Evolutionary conservation across 37 sponge, comb jelly and placozoan species (phyloP).

Genomic region (Axinella damicornis): DNA sequence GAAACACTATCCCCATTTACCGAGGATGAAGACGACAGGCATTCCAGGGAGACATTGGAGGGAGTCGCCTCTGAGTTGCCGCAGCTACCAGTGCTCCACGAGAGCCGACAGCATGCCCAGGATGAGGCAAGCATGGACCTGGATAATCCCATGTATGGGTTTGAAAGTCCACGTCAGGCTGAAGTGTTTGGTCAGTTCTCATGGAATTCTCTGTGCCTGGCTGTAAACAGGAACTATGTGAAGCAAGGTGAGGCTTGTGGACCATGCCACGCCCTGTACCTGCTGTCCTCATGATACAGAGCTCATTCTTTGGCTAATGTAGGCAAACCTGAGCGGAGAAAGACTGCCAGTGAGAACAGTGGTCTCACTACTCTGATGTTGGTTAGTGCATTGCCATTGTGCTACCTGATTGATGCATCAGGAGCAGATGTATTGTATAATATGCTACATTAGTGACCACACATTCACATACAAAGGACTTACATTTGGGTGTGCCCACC

Average conservation of each 20-base stretch:
- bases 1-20: no score
- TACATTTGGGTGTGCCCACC: no score
- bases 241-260: background rate
- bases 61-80: background rate
- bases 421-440: no score
- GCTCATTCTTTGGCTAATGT: background rate
- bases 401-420: no score
- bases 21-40: no score
- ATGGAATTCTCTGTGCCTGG: constrained; percentile 64
- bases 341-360: background rate
- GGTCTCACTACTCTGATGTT: background rate
- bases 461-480: no score
- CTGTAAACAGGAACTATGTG: constrained; percentile 15
- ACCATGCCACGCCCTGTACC: no score
- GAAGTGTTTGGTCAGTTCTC: constrained; percentile 46
- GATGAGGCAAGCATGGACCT: background rate
- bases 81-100: background rate
- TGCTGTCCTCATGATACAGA: background rate
- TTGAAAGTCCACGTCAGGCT: constrained; percentile 31
- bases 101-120: background rate
- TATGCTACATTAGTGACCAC: no score
- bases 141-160: background rate
- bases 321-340: no score
- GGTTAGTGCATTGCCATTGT: background rate
- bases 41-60: background rate